Conservation (phyloP, 2,113 vertebrate species). For the human region GRCh38 chr15:98405501-98406000, state of each 20-base stretch:
- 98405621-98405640: background rate
- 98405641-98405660: background rate
- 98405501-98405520: background rate
- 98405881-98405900: background rate
- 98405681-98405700: background rate
- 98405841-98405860: background rate
- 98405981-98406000: background rate
- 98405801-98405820: background rate
- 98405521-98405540: background rate
- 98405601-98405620: background rate
- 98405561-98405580: background rate
- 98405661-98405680: rapidly evolving
- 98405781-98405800: background rate
- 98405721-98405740: too few relatives aligned
- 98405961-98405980: background rate
- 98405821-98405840: background rate
- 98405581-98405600: background rate
- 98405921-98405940: background rate
- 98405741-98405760: too few relatives aligned
- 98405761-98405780: background rate
- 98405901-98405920: background rate
- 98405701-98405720: background rate
- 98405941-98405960: background rate
- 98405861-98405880: too few relatives aligned
- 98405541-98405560: background rate